phyloP scores from a whole-genome alignment of 2,888 invertebrate genomes.

The Noctua pronuba region DNA sequence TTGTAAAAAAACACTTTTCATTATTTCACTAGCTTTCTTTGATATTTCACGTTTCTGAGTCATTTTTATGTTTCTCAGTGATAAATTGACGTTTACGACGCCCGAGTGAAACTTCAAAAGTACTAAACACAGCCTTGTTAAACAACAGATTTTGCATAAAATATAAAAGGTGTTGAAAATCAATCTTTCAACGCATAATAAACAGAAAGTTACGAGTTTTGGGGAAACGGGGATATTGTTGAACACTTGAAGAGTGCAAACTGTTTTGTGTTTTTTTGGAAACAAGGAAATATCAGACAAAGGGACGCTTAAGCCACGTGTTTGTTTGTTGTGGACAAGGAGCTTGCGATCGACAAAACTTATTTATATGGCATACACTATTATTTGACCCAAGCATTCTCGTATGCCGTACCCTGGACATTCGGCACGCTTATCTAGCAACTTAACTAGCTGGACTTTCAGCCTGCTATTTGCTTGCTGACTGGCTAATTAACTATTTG shows the following conservation, averaged over 20 bases:
- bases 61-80: slow-evolving; percentile 17
- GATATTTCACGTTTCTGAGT: slow-evolving; percentile 31
- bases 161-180: slow-evolving; percentile 45
- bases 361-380: background rate
- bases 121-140: slow-evolving; percentile 12
- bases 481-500: background rate
- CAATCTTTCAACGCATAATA: slow-evolving; percentile 60
- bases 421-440: background rate
- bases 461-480: background rate
- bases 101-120: slow-evolving; percentile 33
- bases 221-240: slow-evolving; percentile 49
- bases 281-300: slow-evolving; percentile 64
- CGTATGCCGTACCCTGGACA: background rate
- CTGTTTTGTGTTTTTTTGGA: slow-evolving; percentile 35
- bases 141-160: slow-evolving; percentile 27
- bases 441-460: background rate
- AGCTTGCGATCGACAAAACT: background rate
- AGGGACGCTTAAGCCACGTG: slow-evolving; percentile 52
- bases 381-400: background rate
- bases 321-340: background rate
- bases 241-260: slow-evolving; percentile 28
- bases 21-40: slow-evolving; percentile 42
- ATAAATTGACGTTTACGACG: slow-evolving; percentile 40
- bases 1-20: slow-evolving; percentile 13
- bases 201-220: slow-evolving; percentile 55